phyloP scores from a whole-genome alignment of 2,888 invertebrate genomes.

The Notodonta ziczac region DNA sequence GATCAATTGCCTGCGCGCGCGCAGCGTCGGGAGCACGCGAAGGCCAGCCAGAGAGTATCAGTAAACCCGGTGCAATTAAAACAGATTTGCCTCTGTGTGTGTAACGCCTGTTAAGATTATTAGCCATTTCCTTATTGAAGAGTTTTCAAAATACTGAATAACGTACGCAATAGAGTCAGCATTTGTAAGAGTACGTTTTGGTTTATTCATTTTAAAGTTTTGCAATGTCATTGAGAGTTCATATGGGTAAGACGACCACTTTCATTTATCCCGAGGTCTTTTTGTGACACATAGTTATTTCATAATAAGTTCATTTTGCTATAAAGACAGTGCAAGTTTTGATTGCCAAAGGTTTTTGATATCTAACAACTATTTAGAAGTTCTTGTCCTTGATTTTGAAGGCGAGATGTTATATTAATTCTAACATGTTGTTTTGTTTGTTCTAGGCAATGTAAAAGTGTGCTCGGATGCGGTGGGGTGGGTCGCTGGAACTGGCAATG shows the following conservation, averaged over 20 bases:
- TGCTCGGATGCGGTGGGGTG: constrained; percentile 19
- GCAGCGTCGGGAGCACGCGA: constrained; percentile 15
- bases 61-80: constrained; percentile 30
- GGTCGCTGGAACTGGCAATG: constrained; percentile 37
- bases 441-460: constrained; percentile 43
- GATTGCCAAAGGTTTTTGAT: no score
- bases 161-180: constrained; percentile 25
- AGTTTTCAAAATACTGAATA: constrained; percentile 20
- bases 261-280: no score
- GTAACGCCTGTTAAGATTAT: constrained; percentile 25
- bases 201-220: no score
- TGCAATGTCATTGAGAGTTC: no score
- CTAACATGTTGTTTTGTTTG: constrained; percentile 32
- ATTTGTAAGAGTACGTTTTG: not conserved
- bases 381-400: no score
- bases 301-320: no score
- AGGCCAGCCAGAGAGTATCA: constrained; percentile 27
- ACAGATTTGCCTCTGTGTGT: constrained; percentile 24
- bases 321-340: no score
- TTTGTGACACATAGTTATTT: no score
- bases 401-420: not conserved
- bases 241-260: no score
- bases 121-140: constrained; percentile 20
- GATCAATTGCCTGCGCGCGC: constrained; percentile 14
- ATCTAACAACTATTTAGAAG: not conserved